Evolutionary conservation across 2,888 invertebrate genomes (phyloP), one percentile per base, ranked within the genome.

Genomic region (Leptinotarsa rubiginosa): DNA sequence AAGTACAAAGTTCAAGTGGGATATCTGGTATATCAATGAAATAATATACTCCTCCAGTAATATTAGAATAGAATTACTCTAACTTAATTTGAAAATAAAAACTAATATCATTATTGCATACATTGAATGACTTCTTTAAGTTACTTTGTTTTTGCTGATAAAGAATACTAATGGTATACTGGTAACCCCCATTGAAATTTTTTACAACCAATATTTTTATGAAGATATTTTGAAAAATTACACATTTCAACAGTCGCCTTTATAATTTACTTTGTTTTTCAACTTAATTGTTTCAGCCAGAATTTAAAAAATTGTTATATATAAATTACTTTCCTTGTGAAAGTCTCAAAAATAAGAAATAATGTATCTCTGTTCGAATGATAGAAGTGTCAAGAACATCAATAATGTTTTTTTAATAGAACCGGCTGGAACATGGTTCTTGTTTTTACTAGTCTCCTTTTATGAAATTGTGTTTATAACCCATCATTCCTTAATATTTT

Each of bases 401-500:
- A 52, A 52, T n/a, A 50, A 12, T 56, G 4, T n/a, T 20, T 56
- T 56, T 22, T 56, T 15, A 15, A 10, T 56, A 20, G 22, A 25
- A n/a, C 41, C 31, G 41, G 31, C n/a, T 62, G 31, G 62, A 62
- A 62, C 15, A 62, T 16, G n/a, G 4, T 62, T 62, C 41, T 31
- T 18, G 41, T 41, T 41, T 31, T 62, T 31, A 50, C 62, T 62
- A 31, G 62, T 62, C 41, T 62, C 22, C 16, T 59, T 20, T 16
- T 62, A 62, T 41, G 25, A 31, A 31, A 31, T 62, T 62, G 62
- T 31, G 31, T 62, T 62, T 16, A 59, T 5, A 50, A 50, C n/a
- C 25, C n/a, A 70, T 50, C 25, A 64, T 65, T 52, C 41, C 49
- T 71, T 47, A 56, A 41, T 66, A 59, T 66, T 71, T 64, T 71